These are phyloP conservation scores for Eulithis prunata DNA, from an alignment of 2,888 invertebrate genomes.

Conservation along the genomic window DNA sequence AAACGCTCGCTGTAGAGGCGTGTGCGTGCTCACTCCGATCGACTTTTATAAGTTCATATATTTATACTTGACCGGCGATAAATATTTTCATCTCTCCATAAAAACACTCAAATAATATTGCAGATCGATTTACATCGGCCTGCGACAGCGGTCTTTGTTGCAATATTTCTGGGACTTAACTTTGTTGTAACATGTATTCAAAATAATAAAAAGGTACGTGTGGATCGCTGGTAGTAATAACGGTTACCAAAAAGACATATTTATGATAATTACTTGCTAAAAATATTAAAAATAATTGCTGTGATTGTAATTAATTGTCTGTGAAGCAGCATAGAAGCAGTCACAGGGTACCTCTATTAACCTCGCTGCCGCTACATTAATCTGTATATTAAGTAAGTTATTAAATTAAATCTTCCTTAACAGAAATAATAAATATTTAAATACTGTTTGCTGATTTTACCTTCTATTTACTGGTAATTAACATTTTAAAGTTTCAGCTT, in stretches of 20 bases:
- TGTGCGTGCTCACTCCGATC: constrained; percentile 59
- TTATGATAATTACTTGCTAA: constrained; percentile 29
- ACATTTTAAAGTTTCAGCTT: constrained; percentile 6
- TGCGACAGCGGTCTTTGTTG: constrained; percentile 22
- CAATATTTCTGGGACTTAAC: constrained; percentile 35
- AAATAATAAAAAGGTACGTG: constrained; percentile 25
- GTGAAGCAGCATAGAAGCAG: constrained; percentile 19
- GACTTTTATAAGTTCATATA: constrained; percentile 58
- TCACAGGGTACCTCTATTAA: constrained; percentile 20
- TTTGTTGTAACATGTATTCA: constrained; percentile 39
- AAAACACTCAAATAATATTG: constrained; percentile 64
- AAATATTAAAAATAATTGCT: constrained; percentile 25
- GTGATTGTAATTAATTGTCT: constrained; percentile 12
- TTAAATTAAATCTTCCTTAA: constrained; percentile 13
- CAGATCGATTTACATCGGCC: constrained; percentile 38
- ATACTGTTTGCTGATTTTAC: constrained; percentile 1
- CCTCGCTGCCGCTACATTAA: constrained; percentile 21
- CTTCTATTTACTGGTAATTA: neutral
- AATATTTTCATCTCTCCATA: constrained; percentile 61
- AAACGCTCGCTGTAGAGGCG: constrained; percentile 51
- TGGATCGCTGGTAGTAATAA: constrained; percentile 18
- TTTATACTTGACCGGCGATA: constrained; percentile 54
- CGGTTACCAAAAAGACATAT: constrained; percentile 23
- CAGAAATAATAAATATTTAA: neutral
- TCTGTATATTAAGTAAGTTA: constrained; percentile 14